phyloP scores from a whole-genome alignment of 2,113 vertebrate species.

The Vireo altiloquus region DNA sequence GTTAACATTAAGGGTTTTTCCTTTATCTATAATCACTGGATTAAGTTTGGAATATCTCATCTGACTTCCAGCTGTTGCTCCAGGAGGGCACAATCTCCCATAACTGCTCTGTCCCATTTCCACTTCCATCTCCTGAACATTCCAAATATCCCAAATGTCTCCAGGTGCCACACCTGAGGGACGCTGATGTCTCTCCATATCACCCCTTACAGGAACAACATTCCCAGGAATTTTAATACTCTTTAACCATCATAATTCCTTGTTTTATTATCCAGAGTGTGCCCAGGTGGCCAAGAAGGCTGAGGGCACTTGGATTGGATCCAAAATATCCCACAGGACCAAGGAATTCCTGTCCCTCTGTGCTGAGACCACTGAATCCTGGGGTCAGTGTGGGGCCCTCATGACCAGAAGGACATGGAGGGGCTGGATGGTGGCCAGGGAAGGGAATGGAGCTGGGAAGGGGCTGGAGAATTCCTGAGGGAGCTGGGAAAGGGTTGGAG shows the following conservation, averaged over 20 bases:
- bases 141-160: not conserved
- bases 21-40: not conserved
- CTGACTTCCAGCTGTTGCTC: not conserved
- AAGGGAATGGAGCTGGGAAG: not conserved
- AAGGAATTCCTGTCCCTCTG: not conserved
- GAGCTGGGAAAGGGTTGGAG: not conserved
- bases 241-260: not conserved
- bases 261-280: not conserved
- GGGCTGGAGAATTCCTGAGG: not conserved
- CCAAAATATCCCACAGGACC: not conserved
- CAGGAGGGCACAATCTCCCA: not conserved
- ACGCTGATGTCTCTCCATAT: too few species aligned
- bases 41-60: accelerated
- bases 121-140: not conserved
- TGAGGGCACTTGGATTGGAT: not conserved
- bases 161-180: not conserved
- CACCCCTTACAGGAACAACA: not conserved
- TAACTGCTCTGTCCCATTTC: not conserved
- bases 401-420: not conserved
- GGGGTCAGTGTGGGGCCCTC: not conserved
- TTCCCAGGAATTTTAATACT: not conserved
- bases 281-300: not conserved
- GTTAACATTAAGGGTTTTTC: accelerated
- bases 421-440: not conserved
- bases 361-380: not conserved